Percentiles rank a stretch among this genome's conserved stretches.
Evolutionary conservation across 2,113 vertebrate genomes (phyloP).

Genomic region (Microcebus murinus): DNA sequence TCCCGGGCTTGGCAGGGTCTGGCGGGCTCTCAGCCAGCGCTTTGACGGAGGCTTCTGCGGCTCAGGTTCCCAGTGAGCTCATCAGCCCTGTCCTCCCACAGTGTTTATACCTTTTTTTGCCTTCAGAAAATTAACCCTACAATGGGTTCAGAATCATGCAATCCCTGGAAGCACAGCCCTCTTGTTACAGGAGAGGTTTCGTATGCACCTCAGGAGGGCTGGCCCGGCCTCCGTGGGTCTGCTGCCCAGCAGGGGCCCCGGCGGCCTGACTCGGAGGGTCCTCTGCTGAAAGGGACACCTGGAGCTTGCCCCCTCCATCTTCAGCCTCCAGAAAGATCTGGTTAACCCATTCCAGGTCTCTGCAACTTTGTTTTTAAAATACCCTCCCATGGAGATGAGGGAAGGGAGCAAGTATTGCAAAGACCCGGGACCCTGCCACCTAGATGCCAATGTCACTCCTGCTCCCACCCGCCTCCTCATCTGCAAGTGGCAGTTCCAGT

Average conservation of each 20-base stretch:
- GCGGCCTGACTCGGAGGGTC: neutral
- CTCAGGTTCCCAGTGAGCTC: slow-evolving; percentile 68
- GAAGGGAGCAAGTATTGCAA: neutral
- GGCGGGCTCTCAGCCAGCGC: slow-evolving; percentile 68
- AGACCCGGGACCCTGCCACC: rapidly evolving
- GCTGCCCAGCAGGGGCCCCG: neutral
- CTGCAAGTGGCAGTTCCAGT: no score
- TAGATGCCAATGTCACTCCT: rapidly evolving
- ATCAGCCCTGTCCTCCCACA: neutral
- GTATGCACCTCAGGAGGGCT: neutral
- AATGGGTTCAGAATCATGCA: neutral
- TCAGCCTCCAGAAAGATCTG: neutral
- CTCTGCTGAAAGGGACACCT: neutral
- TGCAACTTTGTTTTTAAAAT: neutral
- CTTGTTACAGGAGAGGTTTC: neutral
- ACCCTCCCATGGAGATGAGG: neutral
- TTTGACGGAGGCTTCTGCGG: slow-evolving; percentile 61
- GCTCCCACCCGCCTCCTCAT: no score
- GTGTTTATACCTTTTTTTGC: neutral
- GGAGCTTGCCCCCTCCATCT: neutral
- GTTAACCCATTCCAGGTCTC: neutral
- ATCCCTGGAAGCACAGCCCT: neutral
- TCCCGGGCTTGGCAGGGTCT: slow-evolving; percentile 69
- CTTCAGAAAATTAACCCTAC: slow-evolving; percentile 54
- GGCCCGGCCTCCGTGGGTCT: neutral